These are phyloP conservation scores for Gryllus bimaculatus DNA, from an alignment of 1,140 invertebrate species.

Conservation along the genomic window DNA sequence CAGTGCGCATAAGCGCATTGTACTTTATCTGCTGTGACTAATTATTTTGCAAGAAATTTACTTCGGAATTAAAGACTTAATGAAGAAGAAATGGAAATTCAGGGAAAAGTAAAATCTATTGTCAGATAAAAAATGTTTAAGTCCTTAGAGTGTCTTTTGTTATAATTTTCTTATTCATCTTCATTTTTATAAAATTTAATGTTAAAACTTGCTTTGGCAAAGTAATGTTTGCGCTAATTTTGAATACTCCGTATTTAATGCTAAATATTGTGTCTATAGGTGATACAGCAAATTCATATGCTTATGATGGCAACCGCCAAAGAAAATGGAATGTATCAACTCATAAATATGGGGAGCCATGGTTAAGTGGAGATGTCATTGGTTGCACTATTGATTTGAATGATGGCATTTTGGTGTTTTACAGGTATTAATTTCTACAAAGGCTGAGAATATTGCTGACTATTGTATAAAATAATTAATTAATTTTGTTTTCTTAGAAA, in stretches of 20 bases:
- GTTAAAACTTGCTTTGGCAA: not conserved
- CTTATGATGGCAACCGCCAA: conserved; percentile 71
- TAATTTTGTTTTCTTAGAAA: conserved; percentile 44
- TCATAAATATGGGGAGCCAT: conserved; percentile 65
- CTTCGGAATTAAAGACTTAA: no score
- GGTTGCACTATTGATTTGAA: conserved; percentile 70
- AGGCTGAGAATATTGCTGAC: not conserved
- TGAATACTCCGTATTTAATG: not conserved
- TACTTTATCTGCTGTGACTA: no score
- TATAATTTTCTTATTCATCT: no score
- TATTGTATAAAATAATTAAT: not conserved
- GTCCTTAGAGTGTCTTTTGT: no score
- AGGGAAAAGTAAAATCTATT: no score
- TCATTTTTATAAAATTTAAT: not conserved
- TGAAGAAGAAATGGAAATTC: no score
- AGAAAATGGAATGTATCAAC: conserved; percentile 74
- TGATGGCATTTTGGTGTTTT: conserved; percentile 44
- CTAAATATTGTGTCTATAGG: conserved; percentile 31
- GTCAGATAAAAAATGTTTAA: no score
- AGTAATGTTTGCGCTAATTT: conserved; percentile 15
- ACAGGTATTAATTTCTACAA: conserved; percentile 31
- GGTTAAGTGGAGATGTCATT: conserved; percentile 74
- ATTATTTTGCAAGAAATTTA: no score
- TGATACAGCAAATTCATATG: conserved; percentile 68
- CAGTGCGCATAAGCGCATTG: no score